phyloP scores from a whole-genome alignment of 2,113 vertebrate species.

The Alligator mississippiensis region DNA sequence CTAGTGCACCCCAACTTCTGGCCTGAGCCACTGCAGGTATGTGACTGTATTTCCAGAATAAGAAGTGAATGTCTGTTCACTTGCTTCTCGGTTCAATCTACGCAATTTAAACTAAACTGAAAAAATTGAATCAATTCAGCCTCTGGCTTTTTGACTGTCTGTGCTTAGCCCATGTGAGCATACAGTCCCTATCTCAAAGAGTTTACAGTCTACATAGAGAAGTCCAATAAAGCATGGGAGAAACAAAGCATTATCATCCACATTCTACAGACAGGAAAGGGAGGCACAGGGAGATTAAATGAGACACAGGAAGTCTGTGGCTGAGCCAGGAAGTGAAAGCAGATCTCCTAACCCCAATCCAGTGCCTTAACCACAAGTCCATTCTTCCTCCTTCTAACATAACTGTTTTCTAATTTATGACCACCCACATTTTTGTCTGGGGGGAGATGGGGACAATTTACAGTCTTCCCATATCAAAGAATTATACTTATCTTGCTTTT shows the following conservation, averaged over 20 bases:
- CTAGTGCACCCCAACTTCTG: too few relatives aligned
- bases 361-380: not conserved
- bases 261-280: not conserved
- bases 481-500: not conserved
- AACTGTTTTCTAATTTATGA: slow-evolving; percentile 19
- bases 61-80: too few relatives aligned
- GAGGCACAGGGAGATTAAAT: rapidly evolving
- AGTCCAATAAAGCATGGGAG: not conserved
- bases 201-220: not conserved
- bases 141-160: too few relatives aligned
- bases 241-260: not conserved
- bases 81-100: too few relatives aligned
- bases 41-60: too few relatives aligned
- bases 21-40: too few relatives aligned
- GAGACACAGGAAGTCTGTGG: not conserved
- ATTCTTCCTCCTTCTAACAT: not conserved
- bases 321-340: not conserved
- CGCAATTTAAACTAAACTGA: too few relatives aligned
- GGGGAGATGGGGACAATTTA: not conserved
- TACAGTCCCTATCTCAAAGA: not conserved
- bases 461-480: not conserved
- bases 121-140: too few relatives aligned
- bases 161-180: too few relatives aligned
- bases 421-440: rapidly evolving
- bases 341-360: not conserved